These are phyloP conservation scores for Parazoanthus darwini DNA, from an alignment of 92 coral and sea anemone genomes.

Conservation along the genomic window DNA sequence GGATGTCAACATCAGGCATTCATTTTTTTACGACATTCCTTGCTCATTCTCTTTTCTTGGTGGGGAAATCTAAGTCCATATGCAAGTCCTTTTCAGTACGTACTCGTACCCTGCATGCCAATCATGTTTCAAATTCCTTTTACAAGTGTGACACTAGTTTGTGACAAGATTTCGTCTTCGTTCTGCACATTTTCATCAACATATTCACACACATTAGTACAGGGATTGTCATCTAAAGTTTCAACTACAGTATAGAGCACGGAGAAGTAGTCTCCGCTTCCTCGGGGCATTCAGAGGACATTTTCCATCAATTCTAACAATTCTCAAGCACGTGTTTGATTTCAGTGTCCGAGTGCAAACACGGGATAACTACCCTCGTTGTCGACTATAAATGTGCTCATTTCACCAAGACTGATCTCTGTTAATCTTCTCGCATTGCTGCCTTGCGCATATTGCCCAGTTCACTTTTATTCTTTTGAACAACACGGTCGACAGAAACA, in stretches of 20 bases:
- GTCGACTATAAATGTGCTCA: neutral
- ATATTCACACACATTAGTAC: neutral
- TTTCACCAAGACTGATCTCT: no score
- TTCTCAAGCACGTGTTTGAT: no score
- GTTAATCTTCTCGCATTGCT: no score
- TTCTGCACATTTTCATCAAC: neutral
- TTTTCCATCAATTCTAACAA: no score
- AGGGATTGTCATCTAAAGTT: neutral
- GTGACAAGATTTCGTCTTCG: neutral
- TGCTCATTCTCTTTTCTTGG: slow-evolving; percentile 11
- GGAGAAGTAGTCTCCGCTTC: neutral
- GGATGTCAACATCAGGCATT: neutral
- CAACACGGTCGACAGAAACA: no score
- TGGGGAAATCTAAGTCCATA: slow-evolving; percentile 16
- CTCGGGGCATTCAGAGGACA: neutral
- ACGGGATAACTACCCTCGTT: neutral
- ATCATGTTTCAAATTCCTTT: slow-evolving; percentile 13
- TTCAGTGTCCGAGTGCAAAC: no score
- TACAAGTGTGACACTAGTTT: neutral
- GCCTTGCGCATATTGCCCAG: no score
- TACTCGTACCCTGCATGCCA: slow-evolving; percentile 13
- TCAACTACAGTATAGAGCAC: neutral
- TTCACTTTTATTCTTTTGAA: no score
- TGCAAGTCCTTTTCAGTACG: slow-evolving; percentile 16
- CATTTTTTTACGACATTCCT: neutral